Base-by-base conservation (phyloP, 1,140 invertebrate genomes). In the Brachionus calyciflorus region DNA sequence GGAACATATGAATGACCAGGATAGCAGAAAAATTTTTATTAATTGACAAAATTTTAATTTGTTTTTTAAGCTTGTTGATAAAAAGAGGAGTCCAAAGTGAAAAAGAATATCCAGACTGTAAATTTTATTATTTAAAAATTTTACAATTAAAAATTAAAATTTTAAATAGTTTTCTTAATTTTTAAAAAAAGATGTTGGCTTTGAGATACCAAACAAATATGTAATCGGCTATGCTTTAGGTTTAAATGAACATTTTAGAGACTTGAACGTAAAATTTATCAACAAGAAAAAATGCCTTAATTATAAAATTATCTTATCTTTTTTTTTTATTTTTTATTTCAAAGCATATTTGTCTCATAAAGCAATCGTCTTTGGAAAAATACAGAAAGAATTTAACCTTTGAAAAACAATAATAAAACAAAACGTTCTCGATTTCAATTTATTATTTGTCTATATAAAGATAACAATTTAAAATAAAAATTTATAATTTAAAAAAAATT, bases 231-330 rank as follows among this genome's bases (percentile, higher is more conserved):
- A 88, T 82, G 89, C 88, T 33, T 80, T 90, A 21, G 89, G 90
- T 79, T 90, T 88, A 80, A 90, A 90, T 82, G 89, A 90, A 80
- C 87, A 88, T 79, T 90, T 90, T 81, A 83, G 89, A 70, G 88
- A 89, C 82, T 81, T 90, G 10, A 41, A 65, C 24, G 60, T 65
- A 65, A 65, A n/a, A n/a, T n/a, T n/a, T n/a, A n/a, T n/a, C n/a
- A n/a, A 37, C 17, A 26, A 57, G 9, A n/a, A 12, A 24, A 57
- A n/a, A 3, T 57, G 1, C 7, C 17, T 49, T 49, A 1, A 49
- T 21, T 7, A 49, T 12, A n/a, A 5, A 44, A 1, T 44, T 10
- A 49, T 17, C 28, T 55, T 26, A 28, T 10, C 55, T 19, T 33
- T 33, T 14, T 33, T 3, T 30, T 60, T 17, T 17, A 33, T 3